Conservation (phyloP, 1,140 invertebrate genomes). For the Neoseiulus cucumeris region DNA sequence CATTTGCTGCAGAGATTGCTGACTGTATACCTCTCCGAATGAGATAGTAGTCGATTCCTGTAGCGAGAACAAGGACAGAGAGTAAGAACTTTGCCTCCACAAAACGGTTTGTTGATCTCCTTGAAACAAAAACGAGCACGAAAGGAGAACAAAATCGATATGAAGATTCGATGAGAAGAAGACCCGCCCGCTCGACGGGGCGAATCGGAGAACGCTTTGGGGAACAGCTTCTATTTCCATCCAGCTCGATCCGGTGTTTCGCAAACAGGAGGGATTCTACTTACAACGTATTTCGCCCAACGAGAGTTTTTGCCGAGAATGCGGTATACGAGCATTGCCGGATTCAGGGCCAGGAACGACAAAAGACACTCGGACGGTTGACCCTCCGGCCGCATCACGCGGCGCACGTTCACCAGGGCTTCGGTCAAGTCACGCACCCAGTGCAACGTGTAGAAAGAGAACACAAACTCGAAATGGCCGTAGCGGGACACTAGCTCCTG, state of each 20-base stretch:
- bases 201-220: too few species aligned
- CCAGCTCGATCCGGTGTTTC: too few species aligned
- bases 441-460: conserved; percentile 2
- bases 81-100: too few species aligned
- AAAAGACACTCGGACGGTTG: background rate
- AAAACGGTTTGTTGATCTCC: too few species aligned
- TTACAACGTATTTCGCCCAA: conserved; percentile 3
- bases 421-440: background rate
- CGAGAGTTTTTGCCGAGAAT: background rate
- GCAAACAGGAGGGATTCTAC: background rate
- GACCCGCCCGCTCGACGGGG: too few species aligned
- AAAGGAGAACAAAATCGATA: too few species aligned
- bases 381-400: background rate
- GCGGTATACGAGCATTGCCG: background rate
- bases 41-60: background rate
- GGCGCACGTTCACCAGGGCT: background rate
- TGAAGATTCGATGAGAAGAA: too few species aligned
- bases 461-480: background rate
- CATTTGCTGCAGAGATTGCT: background rate
- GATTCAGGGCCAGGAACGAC: background rate
- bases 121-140: too few species aligned
- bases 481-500: background rate
- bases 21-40: background rate
- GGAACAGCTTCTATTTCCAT: too few species aligned
- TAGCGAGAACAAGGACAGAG: too few species aligned